Evolutionary conservation across 2,797 vertebrate species (phyloP).

Genomic region (Pagetopsis macropterus): DNA sequence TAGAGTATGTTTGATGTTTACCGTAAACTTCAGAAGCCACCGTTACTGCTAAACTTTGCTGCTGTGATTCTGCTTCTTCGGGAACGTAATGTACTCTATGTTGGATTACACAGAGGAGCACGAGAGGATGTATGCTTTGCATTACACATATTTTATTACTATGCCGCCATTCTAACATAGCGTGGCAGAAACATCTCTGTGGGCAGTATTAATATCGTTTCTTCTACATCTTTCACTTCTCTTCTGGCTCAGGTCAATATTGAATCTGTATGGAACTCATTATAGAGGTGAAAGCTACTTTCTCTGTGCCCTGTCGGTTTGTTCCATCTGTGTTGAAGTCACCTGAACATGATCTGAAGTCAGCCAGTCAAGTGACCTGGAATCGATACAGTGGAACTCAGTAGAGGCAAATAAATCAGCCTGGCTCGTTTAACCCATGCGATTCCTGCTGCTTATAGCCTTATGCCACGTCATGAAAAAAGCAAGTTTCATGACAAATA

Average conservation of each 20-base stretch:
- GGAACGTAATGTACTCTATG: background rate
- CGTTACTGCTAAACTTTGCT: background rate
- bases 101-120: slow-evolving; percentile 44
- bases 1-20: slow-evolving; percentile 24
- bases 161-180: slow-evolving; percentile 53
- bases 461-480: slow-evolving; percentile 42
- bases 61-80: slow-evolving; percentile 8
- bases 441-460: slow-evolving; percentile 48
- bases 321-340: slow-evolving; percentile 76
- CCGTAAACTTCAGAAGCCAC: background rate
- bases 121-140: slow-evolving; percentile 54
- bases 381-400: slow-evolving; percentile 74
- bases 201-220: slow-evolving; percentile 64
- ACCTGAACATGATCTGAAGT: slow-evolving; percentile 78
- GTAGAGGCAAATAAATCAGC: slow-evolving; percentile 73
- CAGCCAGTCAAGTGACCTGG: slow-evolving; percentile 78
- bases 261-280: slow-evolving; percentile 73
- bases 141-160: slow-evolving; percentile 58
- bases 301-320: slow-evolving; percentile 62
- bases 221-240: slow-evolving; percentile 66
- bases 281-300: slow-evolving; percentile 51
- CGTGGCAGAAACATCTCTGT: slow-evolving; percentile 56
- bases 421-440: slow-evolving; percentile 69
- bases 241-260: slow-evolving; percentile 53
- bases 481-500: slow-evolving; percentile 70